Evolutionary conservation across 1,140 invertebrate genomes (phyloP), one percentile per base, ranked within the genome.

Genomic region (Teleogryllus occipitalis): DNA sequence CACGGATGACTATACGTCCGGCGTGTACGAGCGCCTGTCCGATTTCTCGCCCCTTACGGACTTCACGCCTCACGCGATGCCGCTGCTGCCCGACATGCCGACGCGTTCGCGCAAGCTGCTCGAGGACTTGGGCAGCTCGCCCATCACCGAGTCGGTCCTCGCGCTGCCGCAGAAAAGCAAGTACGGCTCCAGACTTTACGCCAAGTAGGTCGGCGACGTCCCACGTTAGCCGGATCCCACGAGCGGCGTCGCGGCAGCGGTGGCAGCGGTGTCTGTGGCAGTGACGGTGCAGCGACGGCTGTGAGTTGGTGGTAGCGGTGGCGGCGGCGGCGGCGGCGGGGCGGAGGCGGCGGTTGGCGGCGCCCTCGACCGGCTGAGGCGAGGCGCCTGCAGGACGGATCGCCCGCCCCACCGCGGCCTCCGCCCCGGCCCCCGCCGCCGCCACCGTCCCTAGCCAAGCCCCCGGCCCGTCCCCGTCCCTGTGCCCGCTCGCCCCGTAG

Each of bases 51-150:
- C 87, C 14, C 80, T 87, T 39, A 85, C 85, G 8, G 88, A 89
- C 89, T 90, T 4, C 89, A 90, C 12, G 90, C 90, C 10, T 18
- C 10, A 10, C 54, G 54, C 27, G 27, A 39, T 39, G 1, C 27
- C 27, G 4, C 83, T 92, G 7, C 85, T 92, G 27, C 89, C 88
- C 75, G 91, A 92, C 83, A 90, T 91, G 86, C 90, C 89, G 54
- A 89, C 88, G 12, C 86, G 89, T 76, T 91, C 90, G 15, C 83
- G 90, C 54, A 90, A 89, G 82, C 86, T 91, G 49, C 85, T 92
- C 49, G 89, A 91, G 82, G 88, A 91, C 82, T 86, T 91, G 76
- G 90, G 89, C 49, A 89, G 88, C 81, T 87, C 88, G 77, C 89
- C 90, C 47, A 87, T 88, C 76, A 86, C 84, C 22, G 84, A 85